Base-by-base conservation (phyloP, 1,140 invertebrate genomes). In the Pygmarrhopalites habei region DNA sequence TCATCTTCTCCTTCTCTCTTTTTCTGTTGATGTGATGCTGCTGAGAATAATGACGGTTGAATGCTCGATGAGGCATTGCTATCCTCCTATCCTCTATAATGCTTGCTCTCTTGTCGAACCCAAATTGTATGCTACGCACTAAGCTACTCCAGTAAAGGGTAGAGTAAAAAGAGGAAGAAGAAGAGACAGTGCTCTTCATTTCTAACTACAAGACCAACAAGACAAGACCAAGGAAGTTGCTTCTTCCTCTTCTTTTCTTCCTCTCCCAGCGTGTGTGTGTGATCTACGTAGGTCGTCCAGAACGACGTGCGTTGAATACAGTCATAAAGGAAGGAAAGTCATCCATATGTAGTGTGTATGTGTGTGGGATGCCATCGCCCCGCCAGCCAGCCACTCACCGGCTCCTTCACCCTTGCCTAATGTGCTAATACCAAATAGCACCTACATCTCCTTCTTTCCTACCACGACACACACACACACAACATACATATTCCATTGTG, bases 11-110 rank as follows among this genome's bases (percentile, higher is more conserved):
- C n/a, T n/a, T n/a, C n/a, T n/a, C n/a, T n/a, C n/a, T n/a, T n/a
- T n/a, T n/a, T n/a, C n/a, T n/a, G n/a, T n/a, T n/a, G n/a, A n/a
- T n/a, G n/a, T n/a, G n/a, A n/a, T n/a, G n/a, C n/a, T n/a, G n/a
- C n/a, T n/a, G 25, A 52, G 49, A 52, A 29, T 25, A 52, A 28
- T 25, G 23, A 52, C 12, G 49, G 49, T n/a, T 52, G 49, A 52
- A 52, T 52, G 49, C n/a, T 52, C 49, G 28, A 52, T 52, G 49
- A 52, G 49, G 49, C 49, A 52, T 52, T 52, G 46, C 7, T 21
- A 23, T 49, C 19, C 7, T 21, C 39, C n/a, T 41, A n/a, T n/a
- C n/a, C n/a, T n/a, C n/a, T n/a, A n/a, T n/a, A n/a, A n/a, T n/a
- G n/a, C n/a, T n/a, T n/a, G n/a, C n/a, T n/a, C n/a, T n/a, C n/a